These are phyloP conservation scores for Drosophila glabriapex DNA, from an alignment of 2,888 invertebrate genomes.

Conservation along the genomic window DNA sequence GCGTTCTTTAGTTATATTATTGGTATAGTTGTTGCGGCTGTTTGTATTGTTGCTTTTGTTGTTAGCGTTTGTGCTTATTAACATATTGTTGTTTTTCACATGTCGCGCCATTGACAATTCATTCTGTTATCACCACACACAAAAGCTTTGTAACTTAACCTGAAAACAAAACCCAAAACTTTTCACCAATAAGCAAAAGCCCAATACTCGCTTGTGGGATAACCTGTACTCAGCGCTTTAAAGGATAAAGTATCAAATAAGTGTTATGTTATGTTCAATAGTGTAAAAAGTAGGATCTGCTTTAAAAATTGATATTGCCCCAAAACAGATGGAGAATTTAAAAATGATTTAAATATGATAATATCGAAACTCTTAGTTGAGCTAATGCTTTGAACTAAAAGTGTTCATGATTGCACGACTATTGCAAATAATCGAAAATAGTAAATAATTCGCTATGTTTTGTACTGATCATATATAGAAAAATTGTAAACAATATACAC, in stretches of 20 bases:
- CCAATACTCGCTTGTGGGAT: slow-evolving; percentile 20
- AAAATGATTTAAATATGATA: no score
- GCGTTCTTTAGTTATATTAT: slow-evolving; percentile 67
- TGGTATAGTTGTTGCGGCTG: slow-evolving; percentile 29
- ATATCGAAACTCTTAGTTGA: neutral
- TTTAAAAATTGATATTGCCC: no score
- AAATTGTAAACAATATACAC: neutral
- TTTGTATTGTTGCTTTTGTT: slow-evolving; percentile 27
- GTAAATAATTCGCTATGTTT: neutral
- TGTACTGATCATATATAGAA: neutral
- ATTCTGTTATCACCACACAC: slow-evolving; percentile 65
- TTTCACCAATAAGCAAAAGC: slow-evolving; percentile 17
- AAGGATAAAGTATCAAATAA: neutral
- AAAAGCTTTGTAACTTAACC: slow-evolving; percentile 51
- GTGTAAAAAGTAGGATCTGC: neutral
- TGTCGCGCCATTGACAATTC: slow-evolving; percentile 73
- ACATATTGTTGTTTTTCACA: slow-evolving; percentile 67
- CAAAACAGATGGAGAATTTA: no score
- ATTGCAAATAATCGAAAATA: neutral
- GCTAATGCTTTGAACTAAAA: no score
- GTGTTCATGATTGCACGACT: neutral
- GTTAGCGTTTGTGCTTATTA: slow-evolving; percentile 58
- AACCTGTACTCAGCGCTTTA: slow-evolving; percentile 4
- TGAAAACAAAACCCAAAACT: slow-evolving; percentile 44
- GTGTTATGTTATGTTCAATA: neutral